phyloP scores from a whole-genome alignment of 2,113 vertebrate species.

The Labeo catla region DNA sequence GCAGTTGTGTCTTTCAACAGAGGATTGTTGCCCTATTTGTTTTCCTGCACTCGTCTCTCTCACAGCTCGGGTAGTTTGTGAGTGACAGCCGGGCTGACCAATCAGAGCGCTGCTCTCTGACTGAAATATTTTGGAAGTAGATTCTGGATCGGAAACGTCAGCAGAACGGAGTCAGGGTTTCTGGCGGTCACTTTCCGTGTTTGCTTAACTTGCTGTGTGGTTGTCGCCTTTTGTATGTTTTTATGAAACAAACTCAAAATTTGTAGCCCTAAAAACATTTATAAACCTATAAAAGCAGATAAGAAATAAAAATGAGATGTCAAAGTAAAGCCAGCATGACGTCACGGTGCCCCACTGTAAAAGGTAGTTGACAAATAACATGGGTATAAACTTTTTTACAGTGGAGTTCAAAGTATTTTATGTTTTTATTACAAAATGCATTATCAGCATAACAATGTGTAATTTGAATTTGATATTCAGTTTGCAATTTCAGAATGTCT shows the following conservation, averaged over 20 bases:
- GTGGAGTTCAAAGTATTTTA: neutral
- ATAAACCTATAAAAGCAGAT: neutral
- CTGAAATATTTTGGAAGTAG: constrained; percentile 30
- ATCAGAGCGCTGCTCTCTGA: constrained; percentile 49
- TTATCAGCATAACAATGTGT: neutral
- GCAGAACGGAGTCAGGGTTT: neutral
- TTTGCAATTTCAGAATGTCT: neutral
- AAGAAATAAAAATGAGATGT: neutral
- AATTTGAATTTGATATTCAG: no score
- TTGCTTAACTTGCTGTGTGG: neutral
- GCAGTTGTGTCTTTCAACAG: constrained; percentile 49
- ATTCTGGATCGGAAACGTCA: constrained; percentile 20
- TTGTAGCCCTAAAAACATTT: neutral
- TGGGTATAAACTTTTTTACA: neutral
- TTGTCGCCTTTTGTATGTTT: neutral
- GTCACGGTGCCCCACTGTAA: neutral
- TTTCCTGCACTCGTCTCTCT: constrained; percentile 49
- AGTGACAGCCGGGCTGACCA: constrained; percentile 54
- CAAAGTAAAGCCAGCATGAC: neutral
- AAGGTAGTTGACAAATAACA: neutral
- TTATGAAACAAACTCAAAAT: neutral
- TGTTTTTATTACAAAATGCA: neutral
- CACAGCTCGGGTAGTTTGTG: constrained; percentile 46
- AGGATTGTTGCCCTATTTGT: constrained; percentile 49
- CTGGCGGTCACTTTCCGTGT: neutral